Percentiles rank a stretch among this genome's conserved stretches.
Conservation (phyloP, 2,797 vertebrate genomes). For the Vireo griseus region DNA sequence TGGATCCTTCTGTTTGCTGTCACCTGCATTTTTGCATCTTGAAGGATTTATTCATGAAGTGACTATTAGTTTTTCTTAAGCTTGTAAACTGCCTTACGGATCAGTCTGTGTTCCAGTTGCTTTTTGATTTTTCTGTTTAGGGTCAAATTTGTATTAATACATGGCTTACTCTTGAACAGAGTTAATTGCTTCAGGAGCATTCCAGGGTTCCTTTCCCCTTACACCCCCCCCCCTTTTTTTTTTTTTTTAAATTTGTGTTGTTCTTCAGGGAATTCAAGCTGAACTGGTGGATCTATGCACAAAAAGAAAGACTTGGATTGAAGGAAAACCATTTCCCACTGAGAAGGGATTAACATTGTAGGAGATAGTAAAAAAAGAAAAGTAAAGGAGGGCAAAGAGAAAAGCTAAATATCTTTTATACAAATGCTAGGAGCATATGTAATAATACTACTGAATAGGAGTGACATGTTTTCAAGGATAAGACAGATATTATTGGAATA, state of each 20-base stretch:
- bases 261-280: constrained; percentile 38
- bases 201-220: neutral
- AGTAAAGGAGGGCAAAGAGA: constrained; percentile 67
- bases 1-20: neutral
- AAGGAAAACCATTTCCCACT: constrained; percentile 62
- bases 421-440: constrained; percentile 65
- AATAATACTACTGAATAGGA: constrained; percentile 65
- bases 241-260: neutral
- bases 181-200: constrained; percentile 29
- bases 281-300: constrained; percentile 26
- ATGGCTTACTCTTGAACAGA: neutral
- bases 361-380: constrained; percentile 63
- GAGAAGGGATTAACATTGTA: constrained; percentile 68
- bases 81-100: neutral
- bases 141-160: constrained; percentile 17
- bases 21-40: neutral
- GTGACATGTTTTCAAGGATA: constrained; percentile 67
- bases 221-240: rapidly evolving
- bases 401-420: constrained; percentile 69
- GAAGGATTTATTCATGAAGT: neutral
- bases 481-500: constrained; percentile 68
- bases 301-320: constrained; percentile 48
- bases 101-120: neutral
- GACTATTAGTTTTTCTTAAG: neutral
- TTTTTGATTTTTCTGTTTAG: neutral